Conservation (phyloP, 2,113 vertebrate species). For the Macrotis lagotis region DNA sequence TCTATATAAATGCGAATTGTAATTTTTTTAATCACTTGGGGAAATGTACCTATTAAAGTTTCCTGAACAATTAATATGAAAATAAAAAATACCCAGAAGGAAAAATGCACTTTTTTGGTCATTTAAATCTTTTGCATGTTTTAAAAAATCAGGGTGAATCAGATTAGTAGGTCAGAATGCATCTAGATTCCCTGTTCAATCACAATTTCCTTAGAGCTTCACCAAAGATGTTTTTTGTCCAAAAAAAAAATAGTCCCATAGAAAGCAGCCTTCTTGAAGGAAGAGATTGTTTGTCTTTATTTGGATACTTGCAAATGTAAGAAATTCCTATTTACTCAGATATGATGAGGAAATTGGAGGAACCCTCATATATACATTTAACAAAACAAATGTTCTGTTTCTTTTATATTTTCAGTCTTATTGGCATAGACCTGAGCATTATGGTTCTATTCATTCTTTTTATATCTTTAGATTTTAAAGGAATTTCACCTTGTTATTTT, state of each 20-base stretch:
- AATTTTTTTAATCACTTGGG: background rate
- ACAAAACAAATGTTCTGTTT: slow-evolving; percentile 18
- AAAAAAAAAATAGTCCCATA: background rate
- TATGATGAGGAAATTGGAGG: background rate
- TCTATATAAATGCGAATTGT: background rate
- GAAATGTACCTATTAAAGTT: background rate
- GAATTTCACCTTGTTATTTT: background rate
- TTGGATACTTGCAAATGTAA: slow-evolving; percentile 33
- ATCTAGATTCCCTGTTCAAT: background rate
- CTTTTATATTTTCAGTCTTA: background rate
- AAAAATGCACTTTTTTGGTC: slow-evolving; percentile 2
- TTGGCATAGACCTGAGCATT: background rate
- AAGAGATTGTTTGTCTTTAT: background rate
- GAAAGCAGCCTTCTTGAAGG: background rate
- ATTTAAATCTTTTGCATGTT: background rate
- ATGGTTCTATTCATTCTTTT: too few relatives aligned
- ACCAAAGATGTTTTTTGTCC: background rate
- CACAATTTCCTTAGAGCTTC: background rate
- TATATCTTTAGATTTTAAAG: background rate
- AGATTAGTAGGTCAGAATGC: background rate
- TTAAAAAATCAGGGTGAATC: background rate
- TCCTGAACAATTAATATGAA: background rate
- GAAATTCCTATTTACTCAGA: background rate
- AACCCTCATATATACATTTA: slow-evolving; percentile 1
- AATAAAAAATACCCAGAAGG: background rate